phyloP scores from a whole-genome alignment of 2,113 vertebrate species.

The Cebus imitator region DNA sequence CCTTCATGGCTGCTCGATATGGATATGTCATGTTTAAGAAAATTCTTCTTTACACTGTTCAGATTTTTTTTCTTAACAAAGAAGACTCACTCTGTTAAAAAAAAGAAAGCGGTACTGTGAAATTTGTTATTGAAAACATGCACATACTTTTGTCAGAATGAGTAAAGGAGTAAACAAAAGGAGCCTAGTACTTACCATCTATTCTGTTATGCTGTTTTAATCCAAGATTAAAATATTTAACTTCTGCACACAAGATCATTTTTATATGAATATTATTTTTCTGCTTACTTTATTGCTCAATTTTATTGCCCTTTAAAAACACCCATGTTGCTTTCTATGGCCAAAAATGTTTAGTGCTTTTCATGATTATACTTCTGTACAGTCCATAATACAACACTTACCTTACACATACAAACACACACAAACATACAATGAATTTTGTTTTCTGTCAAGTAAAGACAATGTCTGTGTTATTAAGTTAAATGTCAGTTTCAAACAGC shows the following conservation, averaged over 20 bases:
- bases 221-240: neutral
- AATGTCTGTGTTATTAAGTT: slow-evolving; percentile 10
- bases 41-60: neutral
- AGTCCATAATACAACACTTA: neutral
- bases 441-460: neutral
- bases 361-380: neutral
- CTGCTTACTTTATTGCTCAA: neutral
- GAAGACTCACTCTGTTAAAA: neutral
- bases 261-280: neutral
- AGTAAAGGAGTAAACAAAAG: neutral
- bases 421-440: neutral
- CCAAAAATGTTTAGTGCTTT: slow-evolving; percentile 36
- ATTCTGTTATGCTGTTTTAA: neutral
- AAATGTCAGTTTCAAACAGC: neutral
- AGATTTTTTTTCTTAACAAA: neutral
- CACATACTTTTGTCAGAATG: neutral
- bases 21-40: neutral
- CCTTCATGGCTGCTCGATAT: neutral
- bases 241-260: neutral
- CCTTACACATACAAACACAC: neutral
- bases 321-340: neutral
- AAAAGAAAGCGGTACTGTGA: neutral
- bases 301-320: neutral
- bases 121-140: neutral
- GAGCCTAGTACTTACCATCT: neutral